These are phyloP conservation scores for Drosophila mimica DNA, from an alignment of 2,888 invertebrate species.

Conservation along the genomic window DNA sequence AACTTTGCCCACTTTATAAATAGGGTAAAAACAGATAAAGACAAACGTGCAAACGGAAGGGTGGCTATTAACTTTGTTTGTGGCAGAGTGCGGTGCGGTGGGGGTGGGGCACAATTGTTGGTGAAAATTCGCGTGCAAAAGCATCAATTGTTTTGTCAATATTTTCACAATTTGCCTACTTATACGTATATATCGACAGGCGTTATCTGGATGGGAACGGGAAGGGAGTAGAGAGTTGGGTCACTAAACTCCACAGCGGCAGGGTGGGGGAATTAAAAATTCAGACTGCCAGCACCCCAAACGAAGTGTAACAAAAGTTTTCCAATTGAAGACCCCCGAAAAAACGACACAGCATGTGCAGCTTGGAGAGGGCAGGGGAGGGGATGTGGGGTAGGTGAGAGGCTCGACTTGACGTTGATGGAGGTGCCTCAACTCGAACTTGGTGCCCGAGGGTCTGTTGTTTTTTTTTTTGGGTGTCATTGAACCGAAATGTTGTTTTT, in stretches of 20 bases:
- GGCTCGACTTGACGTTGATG: conserved; percentile 68
- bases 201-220: conserved; percentile 38
- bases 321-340: conserved; percentile 61
- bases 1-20: conserved; percentile 36
- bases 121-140: conserved; percentile 56
- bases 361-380: too few relatives aligned
- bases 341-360: background rate
- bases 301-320: conserved; percentile 74
- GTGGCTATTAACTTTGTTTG: background rate
- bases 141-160: conserved; percentile 79
- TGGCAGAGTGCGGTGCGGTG: background rate
- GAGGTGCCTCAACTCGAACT: conserved; percentile 56
- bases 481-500: conserved; percentile 72
- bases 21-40: conserved; percentile 34
- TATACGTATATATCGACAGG: conserved; percentile 47
- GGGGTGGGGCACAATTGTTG: background rate
- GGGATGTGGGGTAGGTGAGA: background rate
- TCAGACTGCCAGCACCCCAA: conserved; percentile 16
- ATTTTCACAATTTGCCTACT: conserved; percentile 73
- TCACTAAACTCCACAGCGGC: conserved; percentile 46
- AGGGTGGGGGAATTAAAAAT: conserved; percentile 44
- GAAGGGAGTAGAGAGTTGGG: conserved; percentile 32
- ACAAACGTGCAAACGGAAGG: background rate
- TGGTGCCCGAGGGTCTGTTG: conserved; percentile 44
- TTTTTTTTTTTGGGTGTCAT: conserved; percentile 63